A percentile compares a stretch with the other conserved stretches of the same genome.
Conservation (phyloP, 2,888 invertebrate genomes). For the Dryococelus australis region DNA sequence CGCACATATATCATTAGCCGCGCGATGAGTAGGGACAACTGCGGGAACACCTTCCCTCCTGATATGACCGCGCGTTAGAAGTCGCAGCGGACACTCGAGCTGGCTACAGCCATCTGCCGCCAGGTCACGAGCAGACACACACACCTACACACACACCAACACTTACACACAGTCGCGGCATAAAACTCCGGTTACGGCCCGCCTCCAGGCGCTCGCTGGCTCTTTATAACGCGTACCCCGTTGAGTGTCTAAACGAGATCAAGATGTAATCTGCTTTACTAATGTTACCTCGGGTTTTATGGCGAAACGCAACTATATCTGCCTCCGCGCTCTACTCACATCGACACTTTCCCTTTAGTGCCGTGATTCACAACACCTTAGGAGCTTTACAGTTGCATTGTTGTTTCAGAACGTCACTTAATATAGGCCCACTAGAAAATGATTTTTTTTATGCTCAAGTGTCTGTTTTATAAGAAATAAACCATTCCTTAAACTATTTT, state of each 20-base stretch:
- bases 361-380: too few species aligned
- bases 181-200: background rate
- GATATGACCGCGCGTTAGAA: background rate
- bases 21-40: background rate
- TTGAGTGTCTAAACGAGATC: background rate
- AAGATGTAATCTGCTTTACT: background rate
- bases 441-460: too few species aligned
- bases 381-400: too few species aligned
- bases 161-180: background rate
- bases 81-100: background rate
- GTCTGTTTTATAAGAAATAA: too few species aligned
- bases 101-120: background rate
- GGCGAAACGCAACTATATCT: background rate
- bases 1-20: background rate
- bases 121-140: too few species aligned
- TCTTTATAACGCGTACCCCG: too few species aligned
- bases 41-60: background rate
- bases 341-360: background rate
- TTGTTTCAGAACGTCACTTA: too few species aligned
- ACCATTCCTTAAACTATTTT: too few species aligned
- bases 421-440: too few species aligned
- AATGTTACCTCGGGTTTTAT: background rate
- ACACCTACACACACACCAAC: too few species aligned
- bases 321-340: background rate
- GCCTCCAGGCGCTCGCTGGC: background rate